A percentile compares a stretch with the other conserved stretches of the same genome.
phyloP scores from a whole-genome alignment of 2,888 invertebrate genomes.

The Aphodius sticticus region DNA sequence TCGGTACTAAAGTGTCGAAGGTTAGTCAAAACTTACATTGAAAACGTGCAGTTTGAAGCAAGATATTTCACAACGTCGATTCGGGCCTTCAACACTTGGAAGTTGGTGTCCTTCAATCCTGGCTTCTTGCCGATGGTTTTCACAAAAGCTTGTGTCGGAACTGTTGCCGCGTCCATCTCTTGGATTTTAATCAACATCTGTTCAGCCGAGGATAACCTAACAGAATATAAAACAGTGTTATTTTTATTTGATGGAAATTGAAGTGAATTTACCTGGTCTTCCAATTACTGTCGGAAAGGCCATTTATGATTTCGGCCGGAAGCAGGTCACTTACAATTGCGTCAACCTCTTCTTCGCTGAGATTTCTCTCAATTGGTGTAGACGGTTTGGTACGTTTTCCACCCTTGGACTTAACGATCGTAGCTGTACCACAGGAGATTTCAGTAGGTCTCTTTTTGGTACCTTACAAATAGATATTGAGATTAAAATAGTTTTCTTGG shows the following conservation, averaged over 20 bases:
- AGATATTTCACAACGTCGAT: constrained; percentile 81
- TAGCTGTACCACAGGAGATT: constrained; percentile 57
- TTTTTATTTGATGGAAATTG: too few species aligned
- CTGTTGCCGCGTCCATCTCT: constrained; percentile 68
- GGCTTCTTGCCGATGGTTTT: constrained; percentile 82
- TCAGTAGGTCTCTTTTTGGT: constrained; percentile 40
- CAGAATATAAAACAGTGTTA: not conserved
- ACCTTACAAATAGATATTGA: constrained; percentile 18
- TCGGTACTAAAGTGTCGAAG: not conserved
- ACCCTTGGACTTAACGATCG: constrained; percentile 47
- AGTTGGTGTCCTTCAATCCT: constrained; percentile 89
- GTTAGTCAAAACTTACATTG: constrained; percentile 63
- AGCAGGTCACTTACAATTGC: constrained; percentile 74
- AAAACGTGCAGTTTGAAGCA: constrained; percentile 77
- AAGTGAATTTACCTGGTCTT: constrained; percentile 71
- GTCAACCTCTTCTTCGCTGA: constrained; percentile 80
- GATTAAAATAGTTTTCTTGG: too few species aligned
- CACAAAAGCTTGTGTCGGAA: constrained; percentile 79
- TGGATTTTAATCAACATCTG: constrained; percentile 70
- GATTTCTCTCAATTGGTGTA: constrained; percentile 68
- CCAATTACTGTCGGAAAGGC: constrained; percentile 84
- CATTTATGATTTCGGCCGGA: constrained; percentile 68
- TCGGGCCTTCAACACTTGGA: constrained; percentile 86
- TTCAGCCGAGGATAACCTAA: constrained; percentile 76
- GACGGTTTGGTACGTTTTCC: constrained; percentile 47